phyloP scores from a whole-genome alignment of 2,888 invertebrate species.

The Halictus quadricinctus region DNA sequence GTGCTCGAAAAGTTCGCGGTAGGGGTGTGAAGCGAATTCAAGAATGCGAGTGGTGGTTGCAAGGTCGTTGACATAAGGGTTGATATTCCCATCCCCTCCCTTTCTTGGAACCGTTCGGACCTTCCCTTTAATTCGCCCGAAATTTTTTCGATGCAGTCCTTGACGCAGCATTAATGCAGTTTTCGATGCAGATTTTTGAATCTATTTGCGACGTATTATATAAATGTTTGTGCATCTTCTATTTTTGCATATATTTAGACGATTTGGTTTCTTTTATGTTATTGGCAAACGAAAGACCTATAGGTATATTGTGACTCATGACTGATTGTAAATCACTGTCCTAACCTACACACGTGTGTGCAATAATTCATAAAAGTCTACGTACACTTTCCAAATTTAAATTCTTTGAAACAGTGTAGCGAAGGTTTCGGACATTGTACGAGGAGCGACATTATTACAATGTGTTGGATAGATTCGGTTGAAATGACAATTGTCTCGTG shows the following conservation, averaged over 20 bases:
- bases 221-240: neutral
- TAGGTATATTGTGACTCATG: neutral
- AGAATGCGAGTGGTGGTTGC: neutral
- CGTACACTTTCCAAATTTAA: neutral
- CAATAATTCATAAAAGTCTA: neutral
- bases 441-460: neutral
- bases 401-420: neutral
- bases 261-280: neutral
- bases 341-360: neutral
- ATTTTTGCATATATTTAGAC: neutral
- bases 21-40: neutral
- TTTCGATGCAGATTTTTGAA: neutral
- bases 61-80: conserved; percentile 1
- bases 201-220: neutral
- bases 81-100: neutral
- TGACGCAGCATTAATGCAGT: neutral
- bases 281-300: neutral
- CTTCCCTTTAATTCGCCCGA: neutral
- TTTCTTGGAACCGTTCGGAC: neutral
- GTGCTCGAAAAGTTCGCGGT: neutral
- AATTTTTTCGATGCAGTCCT: neutral
- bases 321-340: neutral
- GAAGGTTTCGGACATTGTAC: neutral
- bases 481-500: too few relatives aligned
- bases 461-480: too few relatives aligned